Evolutionary conservation across 2,797 vertebrate genomes (phyloP), one percentile per base, ranked within the genome.

Genomic region (Caiman crocodilus): DNA sequence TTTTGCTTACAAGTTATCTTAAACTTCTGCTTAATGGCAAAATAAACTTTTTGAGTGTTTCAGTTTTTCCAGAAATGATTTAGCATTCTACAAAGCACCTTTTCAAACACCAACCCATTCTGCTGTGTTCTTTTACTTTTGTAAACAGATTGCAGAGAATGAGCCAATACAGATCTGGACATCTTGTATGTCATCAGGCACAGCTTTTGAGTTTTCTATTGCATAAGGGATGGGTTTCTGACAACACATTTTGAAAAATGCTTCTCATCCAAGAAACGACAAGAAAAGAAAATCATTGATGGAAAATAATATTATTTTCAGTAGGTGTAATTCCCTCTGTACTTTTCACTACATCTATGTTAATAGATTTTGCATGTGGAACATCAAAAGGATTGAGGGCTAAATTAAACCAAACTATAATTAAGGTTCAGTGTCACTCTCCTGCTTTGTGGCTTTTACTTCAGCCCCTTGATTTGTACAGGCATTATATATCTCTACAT

Each of bases 181-280:
- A 95, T 97, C 96, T 95, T 95, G 92, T 96, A 92, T 95, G 96
- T 95, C 94, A 95, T 96, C 90, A 95, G 95, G 94, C 96, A 95
- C 96, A 97, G 94, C 94, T 96, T 96, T 96, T 65, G 94, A 97
- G 95, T 93, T 96, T 96, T 96, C 95, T 95, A 95, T 97, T 97
- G 95, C 94, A 96, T 96, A 96, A 96, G 95, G 96, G 96, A 96
- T 94, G 94, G 94, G 96, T 96, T 97, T 96, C 97, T 97, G 97
- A 97, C 96, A 97, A 97, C 97, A 97, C 96, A 94, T 96, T 97
- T 95, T 92, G 95, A 96, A 97, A 97, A 96, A 95, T 96, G 96
- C 95, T 96, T 96, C 95, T 96, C 94, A 92, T 96, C 96, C 94
- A 96, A 97, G 95, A 97, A 95, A 93, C 87, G 94, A 94, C 95